These are phyloP conservation scores for Bicyclus anynana DNA, from an alignment of 1,140 invertebrate species.

Conservation along the genomic window DNA sequence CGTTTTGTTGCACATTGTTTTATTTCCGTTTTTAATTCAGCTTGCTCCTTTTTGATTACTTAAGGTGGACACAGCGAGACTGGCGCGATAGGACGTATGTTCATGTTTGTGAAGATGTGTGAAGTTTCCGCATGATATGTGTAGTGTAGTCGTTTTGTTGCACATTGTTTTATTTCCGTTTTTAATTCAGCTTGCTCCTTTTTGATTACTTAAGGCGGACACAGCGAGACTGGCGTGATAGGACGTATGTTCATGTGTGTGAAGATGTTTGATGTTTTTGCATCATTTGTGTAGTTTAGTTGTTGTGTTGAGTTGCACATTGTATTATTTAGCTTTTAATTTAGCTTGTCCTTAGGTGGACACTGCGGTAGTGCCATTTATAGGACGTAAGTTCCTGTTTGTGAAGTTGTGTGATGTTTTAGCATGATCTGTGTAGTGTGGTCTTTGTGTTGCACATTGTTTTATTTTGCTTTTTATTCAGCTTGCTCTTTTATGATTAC, in stretches of 20 bases:
- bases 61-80: constrained; percentile 86
- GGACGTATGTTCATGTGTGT: constrained; percentile 83
- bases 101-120: background rate
- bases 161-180: background rate
- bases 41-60: background rate
- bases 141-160: constrained; percentile 6
- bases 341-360: constrained; percentile 80
- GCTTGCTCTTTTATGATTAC: too few species aligned
- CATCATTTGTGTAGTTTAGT: constrained; percentile 17
- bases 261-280: background rate
- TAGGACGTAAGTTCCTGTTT: constrained; percentile 85
- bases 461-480: too few species aligned
- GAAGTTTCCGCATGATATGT: constrained; percentile 7
- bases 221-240: constrained; percentile 87
- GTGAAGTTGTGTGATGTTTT: constrained; percentile 24
- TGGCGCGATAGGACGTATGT: constrained; percentile 92
- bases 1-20: background rate
- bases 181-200: background rate
- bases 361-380: constrained; percentile 85
- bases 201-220: constrained; percentile 80
- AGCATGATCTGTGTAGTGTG: constrained; percentile 89
- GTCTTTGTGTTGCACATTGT: constrained; percentile 78
- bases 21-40: background rate
- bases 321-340: background rate
- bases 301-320: background rate